These are phyloP conservation scores for Austrolebias charrua DNA, from an alignment of 2,797 vertebrate species.

Conservation along the genomic window DNA sequence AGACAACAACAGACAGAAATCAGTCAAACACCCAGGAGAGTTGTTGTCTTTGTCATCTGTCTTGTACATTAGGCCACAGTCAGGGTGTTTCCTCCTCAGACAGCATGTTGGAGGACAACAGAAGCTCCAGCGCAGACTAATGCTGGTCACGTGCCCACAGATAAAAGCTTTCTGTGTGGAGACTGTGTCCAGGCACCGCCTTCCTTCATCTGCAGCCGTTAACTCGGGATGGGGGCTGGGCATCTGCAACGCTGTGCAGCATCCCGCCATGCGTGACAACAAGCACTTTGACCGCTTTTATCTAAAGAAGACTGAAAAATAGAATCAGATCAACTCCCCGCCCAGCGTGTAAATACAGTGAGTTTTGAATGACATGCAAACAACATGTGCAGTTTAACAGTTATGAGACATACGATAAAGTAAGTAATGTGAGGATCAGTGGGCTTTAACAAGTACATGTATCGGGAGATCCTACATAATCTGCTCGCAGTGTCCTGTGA, in stretches of 20 bases:
- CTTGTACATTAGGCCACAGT: neutral
- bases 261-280: constrained; percentile 41
- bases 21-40: neutral
- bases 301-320: neutral
- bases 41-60: constrained; percentile 5
- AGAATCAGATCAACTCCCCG: neutral
- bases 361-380: neutral
- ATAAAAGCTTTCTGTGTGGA: constrained; percentile 71
- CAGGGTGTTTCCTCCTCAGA: constrained; percentile 6
- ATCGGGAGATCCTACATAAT: too few relatives aligned
- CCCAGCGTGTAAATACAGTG: neutral
- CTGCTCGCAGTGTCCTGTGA: too few relatives aligned
- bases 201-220: constrained; percentile 73
- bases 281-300: constrained; percentile 50
- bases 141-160: constrained; percentile 68
- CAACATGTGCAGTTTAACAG: neutral
- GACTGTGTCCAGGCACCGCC: constrained; percentile 76
- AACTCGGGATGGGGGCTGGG: constrained; percentile 64
- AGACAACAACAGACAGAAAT: neutral
- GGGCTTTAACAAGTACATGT: too few relatives aligned
- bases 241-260: constrained; percentile 46
- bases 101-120: constrained; percentile 28
- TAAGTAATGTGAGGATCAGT: neutral
- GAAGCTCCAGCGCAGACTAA: constrained; percentile 52
- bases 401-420: neutral